Base-by-base conservation (phyloP, 2,888 invertebrate species). In the Diaprepes abbreviatus region DNA sequence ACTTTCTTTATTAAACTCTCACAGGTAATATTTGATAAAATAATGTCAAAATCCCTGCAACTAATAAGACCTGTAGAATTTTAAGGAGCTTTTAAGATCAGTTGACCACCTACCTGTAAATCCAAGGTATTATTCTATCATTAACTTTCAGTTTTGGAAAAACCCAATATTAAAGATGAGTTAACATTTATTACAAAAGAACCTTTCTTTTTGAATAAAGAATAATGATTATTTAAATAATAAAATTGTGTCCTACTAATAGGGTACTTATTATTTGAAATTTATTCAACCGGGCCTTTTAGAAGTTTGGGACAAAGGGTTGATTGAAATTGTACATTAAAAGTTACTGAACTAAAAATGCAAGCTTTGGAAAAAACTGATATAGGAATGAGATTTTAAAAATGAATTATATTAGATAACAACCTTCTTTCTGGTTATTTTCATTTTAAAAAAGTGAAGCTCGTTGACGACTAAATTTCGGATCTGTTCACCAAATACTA, bases 201-300 rank as follows among this genome's bases (percentile, higher is more conserved):
- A 12, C 24, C 12, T 24, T 12, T 43, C 24, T 12, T 45, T 24
- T 10, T n/a, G 16, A 16, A 45, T 7, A 45, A 24, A 24, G 45
- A 12, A 45, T 45, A 24, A 45, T 24, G 24, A 24, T 45, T 45
- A 12, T 24, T 24, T 45, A 24, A 45, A 45, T 45, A 45, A 45
- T 45, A 33, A 33, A 33, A 10, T 33, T 9, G 33, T 10, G 7
- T 2, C 2, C 10, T 33, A 33, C 9, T 33, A 24, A 24, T 24
- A 5, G 33, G 33, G 33, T 33, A 28, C 28, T 3, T 3, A 24
- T 24, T 24, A 24, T 24, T 24, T 24, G 24, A 24, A 24, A 5
- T 5, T 5, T 24, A 24, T 24, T 4, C 24, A 3, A 24, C 24
- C 5, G 24, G 5, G 3, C 24, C 24, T 24, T 24, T 24, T 4